Evolutionary conservation across 2,113 vertebrate genomes (phyloP).

Genomic region (Xiphophorus couchianus): DNA sequence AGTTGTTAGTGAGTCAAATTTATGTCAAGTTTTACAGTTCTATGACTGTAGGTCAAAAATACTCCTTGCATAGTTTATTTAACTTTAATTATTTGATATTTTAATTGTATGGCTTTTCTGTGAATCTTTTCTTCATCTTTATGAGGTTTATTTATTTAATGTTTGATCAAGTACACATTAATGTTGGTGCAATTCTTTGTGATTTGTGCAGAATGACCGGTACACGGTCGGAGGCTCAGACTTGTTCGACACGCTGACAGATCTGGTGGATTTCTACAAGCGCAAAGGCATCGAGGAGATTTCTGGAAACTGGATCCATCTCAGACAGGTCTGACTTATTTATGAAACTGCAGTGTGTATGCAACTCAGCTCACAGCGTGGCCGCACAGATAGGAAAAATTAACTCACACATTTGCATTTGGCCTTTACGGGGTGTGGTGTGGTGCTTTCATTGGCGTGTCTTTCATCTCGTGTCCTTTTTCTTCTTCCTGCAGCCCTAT

Average conservation of each 20-base stretch:
- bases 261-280: conserved; percentile 92
- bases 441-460: neutral
- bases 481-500: conserved; percentile 83
- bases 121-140: too few relatives aligned
- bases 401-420: conserved; percentile 26
- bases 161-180: neutral
- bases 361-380: neutral
- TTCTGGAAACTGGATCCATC: conserved; percentile 86
- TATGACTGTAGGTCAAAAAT: neutral
- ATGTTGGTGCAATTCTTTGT: neutral
- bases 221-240: conserved; percentile 90
- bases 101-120: neutral
- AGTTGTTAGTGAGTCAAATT: neutral
- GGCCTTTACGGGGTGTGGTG: neutral
- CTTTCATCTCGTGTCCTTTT: conserved; percentile 11
- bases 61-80: neutral
- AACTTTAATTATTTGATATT: neutral
- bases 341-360: neutral
- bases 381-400: conserved; percentile 42
- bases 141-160: neutral
- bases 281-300: conserved; percentile 90
- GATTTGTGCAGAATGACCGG: conserved; percentile 81
- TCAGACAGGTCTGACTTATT: conserved; percentile 79
- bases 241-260: conserved; percentile 86
- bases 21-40: neutral